Percentiles rank a stretch among this genome's conserved stretches.
Conservation (phyloP, 2,888 invertebrate species). For the Spisula solida region DNA sequence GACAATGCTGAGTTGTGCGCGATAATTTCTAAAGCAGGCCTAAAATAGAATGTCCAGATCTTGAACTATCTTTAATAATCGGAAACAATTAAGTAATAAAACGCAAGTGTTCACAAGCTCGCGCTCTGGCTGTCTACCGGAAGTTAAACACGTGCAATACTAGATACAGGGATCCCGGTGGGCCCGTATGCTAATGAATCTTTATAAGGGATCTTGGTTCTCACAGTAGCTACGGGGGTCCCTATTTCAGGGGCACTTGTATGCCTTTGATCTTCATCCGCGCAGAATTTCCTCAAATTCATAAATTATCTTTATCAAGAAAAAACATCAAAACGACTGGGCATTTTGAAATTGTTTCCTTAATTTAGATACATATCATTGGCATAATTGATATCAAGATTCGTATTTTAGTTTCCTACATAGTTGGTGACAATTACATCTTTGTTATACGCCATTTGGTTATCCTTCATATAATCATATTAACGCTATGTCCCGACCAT, state of each 20-base stretch:
- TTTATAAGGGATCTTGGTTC: slow-evolving; percentile 25
- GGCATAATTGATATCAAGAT: background rate
- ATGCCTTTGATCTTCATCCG: slow-evolving; percentile 32
- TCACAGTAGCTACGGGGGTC: slow-evolving; percentile 2
- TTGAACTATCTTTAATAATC: background rate
- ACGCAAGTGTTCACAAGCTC: slow-evolving; percentile 5
- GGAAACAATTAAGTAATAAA: background rate
- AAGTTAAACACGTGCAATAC: slow-evolving; percentile 37
- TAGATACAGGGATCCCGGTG: slow-evolving; percentile 4
- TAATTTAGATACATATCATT: background rate
- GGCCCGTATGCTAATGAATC: background rate
- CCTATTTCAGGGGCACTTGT: slow-evolving; percentile 13
- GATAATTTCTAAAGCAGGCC: background rate
- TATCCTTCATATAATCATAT: no score
- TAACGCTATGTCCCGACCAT: no score
- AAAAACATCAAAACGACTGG: no score
- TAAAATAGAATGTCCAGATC: background rate
- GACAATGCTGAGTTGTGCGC: background rate
- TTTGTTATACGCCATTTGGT: background rate
- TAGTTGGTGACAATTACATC: background rate
- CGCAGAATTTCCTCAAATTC: background rate
- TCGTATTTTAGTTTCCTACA: background rate
- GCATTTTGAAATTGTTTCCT: background rate
- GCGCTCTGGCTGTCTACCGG: background rate
- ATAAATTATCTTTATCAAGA: background rate